Conservation (phyloP, 2,113 vertebrate genomes). For the Eretmodus cyanostictus region DNA sequence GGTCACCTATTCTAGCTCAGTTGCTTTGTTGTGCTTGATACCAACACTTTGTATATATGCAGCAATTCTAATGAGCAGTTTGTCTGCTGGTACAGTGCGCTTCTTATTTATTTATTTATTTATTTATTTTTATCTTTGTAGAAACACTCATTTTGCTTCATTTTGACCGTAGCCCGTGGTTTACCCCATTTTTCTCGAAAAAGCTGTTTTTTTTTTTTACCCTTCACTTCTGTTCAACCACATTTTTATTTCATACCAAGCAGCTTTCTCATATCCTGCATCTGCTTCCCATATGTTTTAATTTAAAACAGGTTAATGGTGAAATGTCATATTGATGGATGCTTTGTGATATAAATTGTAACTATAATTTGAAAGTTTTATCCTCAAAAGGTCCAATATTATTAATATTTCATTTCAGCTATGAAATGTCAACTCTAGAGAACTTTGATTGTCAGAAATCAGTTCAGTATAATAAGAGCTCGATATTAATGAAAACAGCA, state of each 20-base stretch:
- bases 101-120: background rate
- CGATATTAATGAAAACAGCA: background rate
- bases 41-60: background rate
- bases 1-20: background rate
- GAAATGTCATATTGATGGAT: background rate
- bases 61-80: background rate
- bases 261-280: background rate
- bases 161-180: background rate
- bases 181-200: background rate
- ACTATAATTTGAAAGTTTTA: background rate
- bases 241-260: background rate
- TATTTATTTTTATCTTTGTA: background rate
- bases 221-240: background rate
- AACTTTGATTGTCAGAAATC: background rate
- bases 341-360: background rate
- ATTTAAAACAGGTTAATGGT: background rate
- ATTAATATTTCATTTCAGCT: background rate
- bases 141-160: background rate
- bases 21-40: background rate
- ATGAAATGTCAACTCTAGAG: background rate
- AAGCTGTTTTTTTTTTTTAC: background rate
- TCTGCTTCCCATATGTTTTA: slow-evolving; percentile 12
- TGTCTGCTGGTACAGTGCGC: background rate
- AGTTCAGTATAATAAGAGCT: background rate
- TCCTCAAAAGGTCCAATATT: background rate